Percentiles rank a stretch among this genome's conserved stretches.
Conservation (phyloP, 2,888 invertebrate species). For the Andrena chrysosceles region DNA sequence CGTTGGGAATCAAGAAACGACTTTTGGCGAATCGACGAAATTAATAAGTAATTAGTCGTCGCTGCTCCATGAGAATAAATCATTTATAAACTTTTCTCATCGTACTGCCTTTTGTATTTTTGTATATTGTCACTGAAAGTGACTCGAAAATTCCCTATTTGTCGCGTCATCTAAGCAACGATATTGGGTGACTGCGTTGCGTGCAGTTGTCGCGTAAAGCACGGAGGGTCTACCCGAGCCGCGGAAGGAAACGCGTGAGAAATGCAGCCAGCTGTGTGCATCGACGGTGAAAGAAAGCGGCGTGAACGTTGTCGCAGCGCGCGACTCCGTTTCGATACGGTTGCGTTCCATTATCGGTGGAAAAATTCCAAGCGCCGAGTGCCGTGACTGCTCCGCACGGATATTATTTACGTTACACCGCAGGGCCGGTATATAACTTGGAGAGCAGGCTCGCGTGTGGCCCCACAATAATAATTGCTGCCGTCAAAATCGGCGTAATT, state of each 20-base stretch:
- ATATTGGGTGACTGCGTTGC: background rate
- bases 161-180: no score
- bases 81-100: no score
- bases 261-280: background rate
- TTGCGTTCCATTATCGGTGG: slow-evolving; percentile 9
- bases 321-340: slow-evolving; percentile 6
- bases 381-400: slow-evolving; percentile 4
- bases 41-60: no score
- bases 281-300: background rate
- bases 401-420: slow-evolving; percentile 37
- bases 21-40: no score
- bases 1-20: no score
- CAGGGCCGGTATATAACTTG: background rate
- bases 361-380: slow-evolving; percentile 1
- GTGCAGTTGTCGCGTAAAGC: background rate
- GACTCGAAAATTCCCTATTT: no score
- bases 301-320: slow-evolving; percentile 5
- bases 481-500: slow-evolving; percentile 51
- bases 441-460: slow-evolving; percentile 32
- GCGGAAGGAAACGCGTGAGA: slow-evolving; percentile 12
- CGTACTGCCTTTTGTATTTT: no score
- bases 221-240: background rate
- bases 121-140: no score
- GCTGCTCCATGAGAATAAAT: no score
- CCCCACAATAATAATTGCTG: slow-evolving; percentile 37